phyloP scores from a whole-genome alignment of 2,797 vertebrate species.

The Lophotriccus pileatus region DNA sequence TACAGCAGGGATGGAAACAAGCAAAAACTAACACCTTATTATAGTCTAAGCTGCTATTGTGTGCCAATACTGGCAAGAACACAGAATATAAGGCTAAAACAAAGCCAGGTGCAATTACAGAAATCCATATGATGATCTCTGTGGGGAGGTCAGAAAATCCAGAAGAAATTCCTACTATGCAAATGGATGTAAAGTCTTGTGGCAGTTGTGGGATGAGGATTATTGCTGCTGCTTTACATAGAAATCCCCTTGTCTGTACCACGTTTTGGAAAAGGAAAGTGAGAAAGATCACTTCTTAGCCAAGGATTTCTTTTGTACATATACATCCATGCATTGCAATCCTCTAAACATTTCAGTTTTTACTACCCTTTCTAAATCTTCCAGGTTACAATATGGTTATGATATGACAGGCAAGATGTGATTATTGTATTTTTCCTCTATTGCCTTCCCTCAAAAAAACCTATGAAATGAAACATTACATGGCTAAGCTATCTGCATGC shows the following conservation, averaged over 20 bases:
- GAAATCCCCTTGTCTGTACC: neutral
- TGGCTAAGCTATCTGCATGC: constrained; percentile 29
- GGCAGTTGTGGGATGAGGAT: neutral
- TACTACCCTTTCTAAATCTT: neutral
- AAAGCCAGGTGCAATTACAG: neutral
- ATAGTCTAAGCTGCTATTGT: neutral
- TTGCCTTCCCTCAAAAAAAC: constrained; percentile 1
- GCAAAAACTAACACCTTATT: neutral
- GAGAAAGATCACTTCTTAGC: neutral
- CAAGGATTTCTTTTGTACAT: neutral
- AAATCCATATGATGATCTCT: neutral
- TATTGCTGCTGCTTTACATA: neutral
- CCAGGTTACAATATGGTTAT: neutral
- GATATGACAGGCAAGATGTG: neutral
- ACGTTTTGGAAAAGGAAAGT: neutral
- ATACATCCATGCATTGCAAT: neutral
- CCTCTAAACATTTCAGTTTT: neutral
- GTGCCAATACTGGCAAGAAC: neutral
- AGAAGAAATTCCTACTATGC: neutral
- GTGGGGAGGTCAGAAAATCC: neutral
- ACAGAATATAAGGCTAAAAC: neutral
- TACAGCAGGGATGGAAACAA: neutral
- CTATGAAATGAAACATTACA: constrained; percentile 21
- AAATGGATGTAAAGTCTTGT: neutral
- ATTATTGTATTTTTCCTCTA: constrained; percentile 27